Base-by-base conservation (phyloP, 1,140 invertebrate genomes). In the Tigriopus japonicus region DNA sequence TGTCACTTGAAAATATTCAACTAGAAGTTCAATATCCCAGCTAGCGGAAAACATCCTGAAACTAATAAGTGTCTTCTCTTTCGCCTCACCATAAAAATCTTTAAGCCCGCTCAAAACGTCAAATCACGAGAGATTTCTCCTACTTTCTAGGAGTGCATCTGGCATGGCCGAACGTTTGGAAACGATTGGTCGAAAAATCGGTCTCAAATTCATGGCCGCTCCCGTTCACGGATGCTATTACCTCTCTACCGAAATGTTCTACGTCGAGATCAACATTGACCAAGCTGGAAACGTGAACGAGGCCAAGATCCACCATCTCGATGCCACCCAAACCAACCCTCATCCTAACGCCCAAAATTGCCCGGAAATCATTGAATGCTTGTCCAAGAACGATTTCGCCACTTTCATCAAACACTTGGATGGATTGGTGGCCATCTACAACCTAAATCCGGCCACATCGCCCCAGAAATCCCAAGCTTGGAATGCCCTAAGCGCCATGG, bases 401-500 rank as follows among this genome's bases (percentile, higher is more conserved):
- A 87, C 91, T 72, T 93, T 94, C 68, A 86, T 86, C 0, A 79
- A 82, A 1, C 91, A 95, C 72, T 71, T 95, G 6, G 86, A 93
- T 74, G 90, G 87, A 3, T 76, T 95, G 28, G 81, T 82, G 40
- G 84, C 87, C 3, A 91, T 94, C 63, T 95, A 95, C 71, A 86
- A 91, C 70, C 73, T 94, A 15, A 10, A 10, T 14, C 89, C 89
- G 72, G 87, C 87, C 13, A 89, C 94, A 68, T 91, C 91, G 69
- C 91, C 89, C 73, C 80, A 87, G 1, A 95, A 94, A 73, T 84
- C 82, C 52, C 93, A 93, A 74, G 88, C 87, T 7, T 94, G 87
- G 68, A 82, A 85, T 67, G 87, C 90, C 19, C 72, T 96, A 21
- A 85, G 90, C 68, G 87, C 87, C 17, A 73, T 96, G 59, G 91